Conservation (phyloP, 2,797 vertebrate species). For the Botia almorhae region DNA sequence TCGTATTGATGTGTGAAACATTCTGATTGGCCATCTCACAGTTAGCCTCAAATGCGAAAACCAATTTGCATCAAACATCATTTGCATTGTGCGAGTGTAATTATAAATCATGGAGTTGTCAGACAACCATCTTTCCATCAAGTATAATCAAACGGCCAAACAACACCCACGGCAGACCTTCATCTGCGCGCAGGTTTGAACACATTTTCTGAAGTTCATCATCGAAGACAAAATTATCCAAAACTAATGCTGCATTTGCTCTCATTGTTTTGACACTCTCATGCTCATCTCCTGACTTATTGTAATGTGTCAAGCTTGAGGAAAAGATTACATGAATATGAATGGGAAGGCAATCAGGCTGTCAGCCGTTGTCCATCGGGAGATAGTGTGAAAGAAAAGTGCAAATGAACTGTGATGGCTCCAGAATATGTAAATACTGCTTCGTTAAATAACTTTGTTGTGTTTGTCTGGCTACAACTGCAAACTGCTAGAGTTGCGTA, state of each 20-base stretch:
- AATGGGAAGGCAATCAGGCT: slow-evolving; percentile 55
- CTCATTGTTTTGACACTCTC: slow-evolving; percentile 25
- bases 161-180: slow-evolving; percentile 9
- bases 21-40: slow-evolving; percentile 44
- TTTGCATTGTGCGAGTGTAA: slow-evolving; percentile 46
- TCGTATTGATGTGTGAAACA: slow-evolving; percentile 47
- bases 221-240: slow-evolving; percentile 20
- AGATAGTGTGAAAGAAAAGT: slow-evolving; percentile 50
- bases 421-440: slow-evolving; percentile 45
- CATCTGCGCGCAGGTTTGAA: slow-evolving; percentile 16
- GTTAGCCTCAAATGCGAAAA: slow-evolving; percentile 39
- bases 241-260: slow-evolving; percentile 36
- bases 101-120: slow-evolving; percentile 46
- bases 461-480: slow-evolving; percentile 41
- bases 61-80: slow-evolving; percentile 49
- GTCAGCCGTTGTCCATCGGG: slow-evolving; percentile 53
- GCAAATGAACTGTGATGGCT: slow-evolving; percentile 57
- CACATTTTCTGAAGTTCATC: slow-evolving; percentile 27
- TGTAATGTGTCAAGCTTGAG: slow-evolving; percentile 46
- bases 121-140: slow-evolving; percentile 27
- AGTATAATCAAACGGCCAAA: slow-evolving; percentile 35
- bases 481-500: slow-evolving; percentile 31
- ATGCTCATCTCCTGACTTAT: slow-evolving; percentile 46
- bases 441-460: slow-evolving; percentile 36
- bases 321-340: slow-evolving; percentile 60